A percentile compares a stretch with the other conserved stretches of the same genome.
Conservation (phyloP, 2,113 vertebrate species). For the Mirounga angustirostris region DNA sequence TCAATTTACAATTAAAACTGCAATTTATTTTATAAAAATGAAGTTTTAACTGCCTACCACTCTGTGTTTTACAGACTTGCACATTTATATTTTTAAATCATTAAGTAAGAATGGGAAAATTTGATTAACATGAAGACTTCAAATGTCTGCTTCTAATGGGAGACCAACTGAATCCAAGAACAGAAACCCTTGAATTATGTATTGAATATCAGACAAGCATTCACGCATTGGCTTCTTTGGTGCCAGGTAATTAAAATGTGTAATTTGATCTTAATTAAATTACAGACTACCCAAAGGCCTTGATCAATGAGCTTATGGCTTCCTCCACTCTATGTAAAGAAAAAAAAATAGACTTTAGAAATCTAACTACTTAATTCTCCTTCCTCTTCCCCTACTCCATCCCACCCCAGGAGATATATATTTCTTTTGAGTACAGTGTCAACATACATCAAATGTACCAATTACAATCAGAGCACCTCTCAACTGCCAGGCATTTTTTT, state of each 20-base stretch:
- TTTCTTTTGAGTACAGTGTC: background rate
- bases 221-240: background rate
- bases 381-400: background rate
- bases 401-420: background rate
- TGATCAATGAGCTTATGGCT: background rate
- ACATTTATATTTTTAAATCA: background rate
- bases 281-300: background rate
- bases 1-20: constrained; percentile 18
- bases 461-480: background rate
- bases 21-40: background rate
- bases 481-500: background rate
- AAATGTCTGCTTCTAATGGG: background rate
- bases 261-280: constrained; percentile 66
- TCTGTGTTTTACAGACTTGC: background rate
- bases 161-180: background rate
- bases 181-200: background rate
- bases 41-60: background rate
- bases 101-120: background rate
- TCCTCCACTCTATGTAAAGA: background rate
- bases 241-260: constrained; percentile 55
- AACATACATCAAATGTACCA: background rate
- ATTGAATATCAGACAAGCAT: background rate
- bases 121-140: background rate
- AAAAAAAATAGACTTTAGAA: background rate
- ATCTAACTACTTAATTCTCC: background rate